phyloP scores from a whole-genome alignment of 2,797 vertebrate species.

The Vireo griseus region DNA sequence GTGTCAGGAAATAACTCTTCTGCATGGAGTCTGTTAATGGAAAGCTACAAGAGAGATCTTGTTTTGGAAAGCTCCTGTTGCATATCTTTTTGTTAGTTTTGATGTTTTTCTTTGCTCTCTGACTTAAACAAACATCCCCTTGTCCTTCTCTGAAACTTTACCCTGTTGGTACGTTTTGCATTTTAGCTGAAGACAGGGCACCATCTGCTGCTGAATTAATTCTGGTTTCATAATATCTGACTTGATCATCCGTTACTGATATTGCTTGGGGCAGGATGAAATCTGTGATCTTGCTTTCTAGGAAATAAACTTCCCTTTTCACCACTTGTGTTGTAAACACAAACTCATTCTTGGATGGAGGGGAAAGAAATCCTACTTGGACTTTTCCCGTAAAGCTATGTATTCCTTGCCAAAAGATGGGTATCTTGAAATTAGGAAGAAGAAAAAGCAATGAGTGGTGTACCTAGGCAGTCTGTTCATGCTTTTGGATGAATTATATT shows the following conservation, averaged over 20 bases:
- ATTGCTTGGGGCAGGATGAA: conserved; percentile 25
- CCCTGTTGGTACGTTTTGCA: background rate
- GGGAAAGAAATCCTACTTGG: background rate
- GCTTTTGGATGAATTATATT: background rate
- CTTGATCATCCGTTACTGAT: conserved; percentile 12
- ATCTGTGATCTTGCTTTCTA: conserved; percentile 40
- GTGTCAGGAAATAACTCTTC: background rate
- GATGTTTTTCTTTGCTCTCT: background rate
- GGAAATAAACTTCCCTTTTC: conserved; percentile 26
- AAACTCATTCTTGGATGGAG: background rate
- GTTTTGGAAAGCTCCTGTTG: background rate
- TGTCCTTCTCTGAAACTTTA: conserved; percentile 27
- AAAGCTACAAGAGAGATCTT: background rate
- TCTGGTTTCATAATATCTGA: conserved; percentile 19
- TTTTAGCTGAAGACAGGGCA: background rate
- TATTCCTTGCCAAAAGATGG: background rate
- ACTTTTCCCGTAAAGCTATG: background rate
- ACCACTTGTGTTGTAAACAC: background rate
- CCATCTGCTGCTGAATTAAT: conserved; percentile 54
- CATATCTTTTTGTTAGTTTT: conserved; percentile 5
- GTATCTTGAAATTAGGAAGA: background rate
- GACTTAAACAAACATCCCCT: conserved; percentile 45
- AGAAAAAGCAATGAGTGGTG: background rate
- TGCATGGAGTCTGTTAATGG: background rate
- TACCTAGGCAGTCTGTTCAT: background rate